A percentile compares a stretch with the other conserved stretches of the same genome.
Conservation (phyloP, 2,797 vertebrate genomes). For the Aselliscus stoliczkanus region DNA sequence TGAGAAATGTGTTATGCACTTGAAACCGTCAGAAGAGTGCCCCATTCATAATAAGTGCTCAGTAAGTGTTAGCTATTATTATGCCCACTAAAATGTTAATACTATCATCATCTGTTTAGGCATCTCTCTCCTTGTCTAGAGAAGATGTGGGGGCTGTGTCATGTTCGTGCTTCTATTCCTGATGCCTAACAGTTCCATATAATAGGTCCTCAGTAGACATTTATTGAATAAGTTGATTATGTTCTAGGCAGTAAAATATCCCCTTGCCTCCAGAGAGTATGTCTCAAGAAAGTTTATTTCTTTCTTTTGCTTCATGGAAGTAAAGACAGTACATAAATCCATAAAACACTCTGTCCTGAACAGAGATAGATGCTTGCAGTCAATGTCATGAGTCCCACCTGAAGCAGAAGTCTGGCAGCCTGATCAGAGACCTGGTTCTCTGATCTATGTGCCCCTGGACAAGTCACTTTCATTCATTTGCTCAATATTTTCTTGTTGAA, state of each 20-base stretch:
- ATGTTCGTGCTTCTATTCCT: slow-evolving; percentile 28
- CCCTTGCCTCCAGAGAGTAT: slow-evolving; percentile 25
- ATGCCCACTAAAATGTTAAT: slow-evolving; percentile 26
- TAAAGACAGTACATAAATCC: background rate
- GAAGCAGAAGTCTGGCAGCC: background rate
- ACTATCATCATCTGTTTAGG: background rate
- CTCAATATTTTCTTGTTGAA: background rate
- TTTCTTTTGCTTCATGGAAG: background rate
- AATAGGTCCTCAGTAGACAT: slow-evolving; percentile 43
- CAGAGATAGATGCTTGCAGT: background rate
- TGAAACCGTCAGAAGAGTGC: background rate
- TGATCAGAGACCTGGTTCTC: background rate
- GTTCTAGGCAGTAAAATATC: slow-evolving; percentile 47
- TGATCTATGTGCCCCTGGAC: background rate
- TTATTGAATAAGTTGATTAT: slow-evolving; percentile 51
- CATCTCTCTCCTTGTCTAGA: slow-evolving; percentile 9
- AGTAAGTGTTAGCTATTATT: background rate
- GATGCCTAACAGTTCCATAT: background rate
- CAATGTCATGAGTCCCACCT: background rate
- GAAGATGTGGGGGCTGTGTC: background rate
- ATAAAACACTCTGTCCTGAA: slow-evolving; percentile 18
- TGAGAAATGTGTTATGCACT: background rate
- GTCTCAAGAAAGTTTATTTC: slow-evolving; percentile 40
- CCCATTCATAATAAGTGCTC: background rate
- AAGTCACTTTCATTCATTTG: background rate